Percentiles rank a stretch among this genome's conserved stretches.
phyloP scores from a whole-genome alignment of 2,888 invertebrate genomes.

The Linnaemya tessellans region DNA sequence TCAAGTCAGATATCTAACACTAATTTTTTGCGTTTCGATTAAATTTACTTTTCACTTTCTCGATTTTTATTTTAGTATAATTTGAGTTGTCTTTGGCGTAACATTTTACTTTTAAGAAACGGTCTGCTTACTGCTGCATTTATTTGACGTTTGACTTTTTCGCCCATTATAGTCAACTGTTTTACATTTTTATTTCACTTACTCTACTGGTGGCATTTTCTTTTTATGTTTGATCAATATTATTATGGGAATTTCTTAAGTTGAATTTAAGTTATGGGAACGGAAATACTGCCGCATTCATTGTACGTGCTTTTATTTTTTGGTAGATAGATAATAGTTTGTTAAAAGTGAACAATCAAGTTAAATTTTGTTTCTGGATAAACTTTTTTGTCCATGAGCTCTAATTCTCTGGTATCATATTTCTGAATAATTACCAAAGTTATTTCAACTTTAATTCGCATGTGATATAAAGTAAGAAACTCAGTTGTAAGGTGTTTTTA shows the following conservation, averaged over 20 bases:
- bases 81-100: conserved; percentile 32
- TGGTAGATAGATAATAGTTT: conserved; percentile 39
- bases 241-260: conserved; percentile 44
- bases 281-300: conserved; percentile 11
- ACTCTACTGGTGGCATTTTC: conserved; percentile 61
- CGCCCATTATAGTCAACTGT: conserved; percentile 31
- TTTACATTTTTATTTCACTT: conserved; percentile 43
- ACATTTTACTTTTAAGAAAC: conserved; percentile 31
- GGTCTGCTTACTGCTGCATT: conserved; percentile 53
- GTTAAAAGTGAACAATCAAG: conserved; percentile 48
- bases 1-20: conserved; percentile 51
- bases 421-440: conserved; percentile 13
- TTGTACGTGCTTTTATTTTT: conserved; percentile 40
- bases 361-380: conserved; percentile 31
- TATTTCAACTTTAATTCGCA: conserved; percentile 56
- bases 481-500: conserved; percentile 35
- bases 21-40: conserved; percentile 27
- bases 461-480: conserved; percentile 53
- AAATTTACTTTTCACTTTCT: conserved; percentile 28
- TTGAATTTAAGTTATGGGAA: conserved; percentile 27
- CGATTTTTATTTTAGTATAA: conserved; percentile 44
- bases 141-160: conserved; percentile 66
- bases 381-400: conserved; percentile 36
- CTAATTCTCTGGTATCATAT: not conserved
- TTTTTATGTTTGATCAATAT: conserved; percentile 70